Evolutionary conservation across 2,797 vertebrate species (phyloP).

Genomic region (Cheirogaleus major): DNA sequence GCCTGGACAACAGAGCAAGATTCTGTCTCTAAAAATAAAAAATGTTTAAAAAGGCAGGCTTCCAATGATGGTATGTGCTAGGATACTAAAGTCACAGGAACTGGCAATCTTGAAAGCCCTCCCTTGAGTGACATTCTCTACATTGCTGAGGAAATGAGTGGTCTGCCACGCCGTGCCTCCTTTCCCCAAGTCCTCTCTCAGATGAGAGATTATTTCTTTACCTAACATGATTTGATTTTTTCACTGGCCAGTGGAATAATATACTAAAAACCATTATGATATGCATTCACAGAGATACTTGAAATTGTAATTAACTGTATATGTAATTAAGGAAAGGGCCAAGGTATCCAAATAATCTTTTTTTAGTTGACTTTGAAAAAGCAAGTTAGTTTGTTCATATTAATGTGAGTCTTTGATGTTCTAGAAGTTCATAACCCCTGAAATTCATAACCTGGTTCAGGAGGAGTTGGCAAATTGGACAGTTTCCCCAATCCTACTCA

Average conservation of each 20-base stretch:
- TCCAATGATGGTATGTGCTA: background rate
- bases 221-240: background rate
- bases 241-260: background rate
- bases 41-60: background rate
- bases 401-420: background rate
- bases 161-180: background rate
- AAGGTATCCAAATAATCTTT: background rate
- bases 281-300: constrained; percentile 11
- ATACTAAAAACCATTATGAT: background rate
- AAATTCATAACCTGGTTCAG: background rate
- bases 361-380: background rate
- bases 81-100: too few species aligned
- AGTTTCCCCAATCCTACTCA: background rate
- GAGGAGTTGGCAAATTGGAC: background rate
- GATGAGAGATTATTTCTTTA: background rate
- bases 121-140: background rate
- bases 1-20: too few species aligned
- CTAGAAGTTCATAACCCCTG: background rate
- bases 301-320: background rate
- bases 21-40: too few species aligned
- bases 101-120: background rate
- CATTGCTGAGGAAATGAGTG: background rate
- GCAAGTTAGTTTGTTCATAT: background rate
- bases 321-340: constrained; percentile 8
- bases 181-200: background rate